These are phyloP conservation scores for Leptestheria dahalacensis DNA, from an alignment of 1,140 invertebrate species.

Conservation along the genomic window DNA sequence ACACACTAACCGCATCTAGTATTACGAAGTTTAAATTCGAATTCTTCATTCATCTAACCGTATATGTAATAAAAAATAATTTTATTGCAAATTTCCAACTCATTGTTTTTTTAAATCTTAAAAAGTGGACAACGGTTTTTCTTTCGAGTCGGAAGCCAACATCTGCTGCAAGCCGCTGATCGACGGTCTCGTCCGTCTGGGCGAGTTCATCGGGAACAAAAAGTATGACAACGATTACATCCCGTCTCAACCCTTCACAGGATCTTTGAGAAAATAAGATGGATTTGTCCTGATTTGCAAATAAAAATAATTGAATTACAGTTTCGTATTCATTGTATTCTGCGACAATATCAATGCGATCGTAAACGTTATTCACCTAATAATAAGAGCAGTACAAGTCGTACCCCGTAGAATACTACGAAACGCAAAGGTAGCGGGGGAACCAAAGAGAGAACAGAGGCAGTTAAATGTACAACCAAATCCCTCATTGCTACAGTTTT, in stretches of 20 bases:
- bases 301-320: too few relatives aligned
- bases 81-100: neutral
- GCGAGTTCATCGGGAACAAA: slow-evolving; percentile 41
- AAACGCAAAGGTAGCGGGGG: too few relatives aligned
- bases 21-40: slow-evolving; percentile 12
- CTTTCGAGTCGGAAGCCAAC: slow-evolving; percentile 30
- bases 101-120: slow-evolving; percentile 11
- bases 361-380: too few relatives aligned
- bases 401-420: too few relatives aligned
- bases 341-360: too few relatives aligned
- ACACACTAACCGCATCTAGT: slow-evolving; percentile 18
- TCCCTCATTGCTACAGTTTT: too few relatives aligned
- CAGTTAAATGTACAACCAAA: too few relatives aligned
- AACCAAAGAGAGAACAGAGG: too few relatives aligned
- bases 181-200: slow-evolving; percentile 36
- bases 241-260: neutral
- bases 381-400: too few relatives aligned
- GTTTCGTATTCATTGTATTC: too few relatives aligned
- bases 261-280: neutral
- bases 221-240: slow-evolving; percentile 35
- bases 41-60: neutral
- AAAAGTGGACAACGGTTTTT: slow-evolving; percentile 26
- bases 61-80: neutral
- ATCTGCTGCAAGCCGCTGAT: slow-evolving; percentile 31
- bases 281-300: too few relatives aligned